Evolutionary conservation across 2,888 invertebrate genomes (phyloP).

Genomic region (Spilosoma lubricipeda): DNA sequence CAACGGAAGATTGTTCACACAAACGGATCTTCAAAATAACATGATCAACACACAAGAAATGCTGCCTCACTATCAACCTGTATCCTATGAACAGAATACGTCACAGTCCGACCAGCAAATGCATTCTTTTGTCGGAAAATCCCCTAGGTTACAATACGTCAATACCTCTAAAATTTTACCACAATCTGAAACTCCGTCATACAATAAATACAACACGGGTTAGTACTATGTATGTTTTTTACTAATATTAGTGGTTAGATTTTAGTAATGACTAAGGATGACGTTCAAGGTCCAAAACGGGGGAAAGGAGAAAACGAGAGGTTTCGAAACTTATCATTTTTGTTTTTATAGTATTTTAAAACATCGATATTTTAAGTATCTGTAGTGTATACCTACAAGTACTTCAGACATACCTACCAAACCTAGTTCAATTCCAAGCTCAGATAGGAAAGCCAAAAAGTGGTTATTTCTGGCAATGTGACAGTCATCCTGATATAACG

Average conservation of each 20-base stretch:
- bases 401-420: not conserved
- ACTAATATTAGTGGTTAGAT: not conserved
- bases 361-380: not conserved
- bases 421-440: not conserved
- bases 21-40: slow-evolving; percentile 74
- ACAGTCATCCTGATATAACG: not conserved
- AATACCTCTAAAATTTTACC: slow-evolving; percentile 69
- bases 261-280: not conserved
- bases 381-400: not conserved
- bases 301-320: not conserved
- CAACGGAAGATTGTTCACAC: slow-evolving; percentile 70
- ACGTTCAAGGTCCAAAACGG: not conserved
- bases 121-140: slow-evolving; percentile 62
- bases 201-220: slow-evolving; percentile 76
- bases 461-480: not conserved
- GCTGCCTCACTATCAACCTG: slow-evolving; percentile 67
- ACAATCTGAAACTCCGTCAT: slow-evolving; percentile 65
- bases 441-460: not conserved
- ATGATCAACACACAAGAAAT: slow-evolving; percentile 72
- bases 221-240: slow-evolving; percentile 28
- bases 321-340: not conserved
- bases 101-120: slow-evolving; percentile 61
- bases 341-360: not conserved
- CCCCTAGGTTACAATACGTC: slow-evolving; percentile 67
- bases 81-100: slow-evolving; percentile 63